Percentiles rank a stretch among this genome's conserved stretches.
These are phyloP conservation scores for Calvadosia cruxmelitensis DNA, from an alignment of 30 jellyfish, hydroid and myxozoan species.

Conservation along the genomic window DNA sequence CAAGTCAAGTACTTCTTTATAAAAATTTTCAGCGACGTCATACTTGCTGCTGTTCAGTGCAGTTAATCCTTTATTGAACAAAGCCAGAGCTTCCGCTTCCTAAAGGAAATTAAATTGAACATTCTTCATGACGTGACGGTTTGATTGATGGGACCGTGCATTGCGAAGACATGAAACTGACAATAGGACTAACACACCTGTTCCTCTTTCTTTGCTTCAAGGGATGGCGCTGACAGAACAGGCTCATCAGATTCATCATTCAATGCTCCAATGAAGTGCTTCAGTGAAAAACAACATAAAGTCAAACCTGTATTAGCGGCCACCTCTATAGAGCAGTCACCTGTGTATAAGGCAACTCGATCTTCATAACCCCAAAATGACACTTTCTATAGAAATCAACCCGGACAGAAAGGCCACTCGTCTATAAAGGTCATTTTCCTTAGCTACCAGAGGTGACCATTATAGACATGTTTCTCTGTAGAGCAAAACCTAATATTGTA, in stretches of 20 bases:
- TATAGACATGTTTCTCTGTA: too few relatives aligned
- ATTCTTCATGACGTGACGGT: too few relatives aligned
- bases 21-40: slow-evolving; percentile 48
- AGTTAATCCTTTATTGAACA: slow-evolving; percentile 74
- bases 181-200: slow-evolving; percentile 38
- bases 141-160: too few relatives aligned
- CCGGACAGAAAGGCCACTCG: too few relatives aligned
- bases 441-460: too few relatives aligned
- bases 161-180: too few relatives aligned
- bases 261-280: slow-evolving; percentile 32
- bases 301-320: neutral
- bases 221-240: slow-evolving; percentile 26
- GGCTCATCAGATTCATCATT: slow-evolving; percentile 34
- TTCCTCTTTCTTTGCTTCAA: slow-evolving; percentile 34
- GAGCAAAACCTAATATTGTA: too few relatives aligned
- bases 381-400: too few relatives aligned
- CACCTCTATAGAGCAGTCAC: too few relatives aligned
- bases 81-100: slow-evolving; percentile 88
- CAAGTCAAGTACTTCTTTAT: slow-evolving; percentile 36
- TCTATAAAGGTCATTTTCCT: too few relatives aligned
- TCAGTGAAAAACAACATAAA: neutral
- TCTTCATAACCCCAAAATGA: too few relatives aligned
- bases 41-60: slow-evolving; percentile 26
- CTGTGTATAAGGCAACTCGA: too few relatives aligned
- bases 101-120: neutral